Conservation (phyloP, 2,113 vertebrate species). For the Petroica traversi region DNA sequence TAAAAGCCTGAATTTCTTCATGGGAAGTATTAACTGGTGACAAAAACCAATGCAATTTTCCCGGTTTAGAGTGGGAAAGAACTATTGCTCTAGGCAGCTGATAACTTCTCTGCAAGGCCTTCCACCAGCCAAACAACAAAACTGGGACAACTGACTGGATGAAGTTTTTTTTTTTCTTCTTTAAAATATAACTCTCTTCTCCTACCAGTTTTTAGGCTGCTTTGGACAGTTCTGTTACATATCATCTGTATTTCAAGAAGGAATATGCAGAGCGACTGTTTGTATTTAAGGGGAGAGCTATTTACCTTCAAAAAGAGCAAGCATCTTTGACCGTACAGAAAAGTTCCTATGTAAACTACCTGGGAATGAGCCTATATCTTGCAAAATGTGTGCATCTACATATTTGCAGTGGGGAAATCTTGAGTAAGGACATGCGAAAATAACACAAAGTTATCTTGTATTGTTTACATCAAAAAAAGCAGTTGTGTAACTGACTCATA, state of each 20-base stretch:
- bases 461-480: background rate
- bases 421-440: background rate
- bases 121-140: background rate
- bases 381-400: background rate
- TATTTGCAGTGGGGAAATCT: background rate
- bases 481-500: background rate
- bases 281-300: background rate
- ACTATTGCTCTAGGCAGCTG: background rate
- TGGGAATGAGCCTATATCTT: background rate
- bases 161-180: background rate
- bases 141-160: background rate
- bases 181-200: background rate
- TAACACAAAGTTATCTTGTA: background rate
- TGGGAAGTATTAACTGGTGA: background rate
- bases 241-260: background rate
- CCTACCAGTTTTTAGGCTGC: background rate
- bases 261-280: accelerated
- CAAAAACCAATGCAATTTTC: background rate
- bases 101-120: background rate
- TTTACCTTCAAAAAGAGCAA: background rate
- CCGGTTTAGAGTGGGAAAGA: background rate
- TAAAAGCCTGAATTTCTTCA: background rate
- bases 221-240: background rate
- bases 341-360: background rate
- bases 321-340: background rate